phyloP scores from a whole-genome alignment of 2,888 invertebrate genomes.

The Epirrhoe alternata region DNA sequence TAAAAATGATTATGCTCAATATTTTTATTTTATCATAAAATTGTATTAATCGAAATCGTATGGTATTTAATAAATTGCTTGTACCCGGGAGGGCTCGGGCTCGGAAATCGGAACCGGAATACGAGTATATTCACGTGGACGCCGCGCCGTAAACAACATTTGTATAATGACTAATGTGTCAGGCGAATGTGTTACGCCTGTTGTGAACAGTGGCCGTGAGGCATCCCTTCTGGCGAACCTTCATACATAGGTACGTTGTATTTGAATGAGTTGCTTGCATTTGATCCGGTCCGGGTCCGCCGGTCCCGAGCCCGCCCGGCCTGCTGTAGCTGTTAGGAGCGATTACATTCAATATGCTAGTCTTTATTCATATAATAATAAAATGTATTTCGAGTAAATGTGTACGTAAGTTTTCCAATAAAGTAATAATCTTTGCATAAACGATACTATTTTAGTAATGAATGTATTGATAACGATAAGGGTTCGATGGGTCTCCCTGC shows the following conservation, averaged over 20 bases:
- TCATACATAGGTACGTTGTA: neutral
- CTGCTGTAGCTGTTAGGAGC: conserved; percentile 35
- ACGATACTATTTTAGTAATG: conserved; percentile 63
- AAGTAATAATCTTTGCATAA: conserved; percentile 57
- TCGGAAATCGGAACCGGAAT: conserved; percentile 5
- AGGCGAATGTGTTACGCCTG: neutral
- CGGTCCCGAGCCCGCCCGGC: neutral
- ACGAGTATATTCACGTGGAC: too few relatives aligned
- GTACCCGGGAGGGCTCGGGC: conserved; percentile 46
- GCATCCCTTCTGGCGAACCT: too few relatives aligned
- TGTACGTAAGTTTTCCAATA: conserved; percentile 69
- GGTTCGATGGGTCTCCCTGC: conserved; percentile 51
- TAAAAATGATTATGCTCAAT: conserved; percentile 74
- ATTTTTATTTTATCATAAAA: conserved; percentile 60
- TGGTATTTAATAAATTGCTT: conserved; percentile 53
- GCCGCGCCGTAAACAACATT: too few relatives aligned
- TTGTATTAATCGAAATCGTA: conserved; percentile 61
- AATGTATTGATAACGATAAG: conserved; percentile 55
- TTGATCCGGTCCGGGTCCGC: too few relatives aligned
- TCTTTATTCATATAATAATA: conserved; percentile 77
- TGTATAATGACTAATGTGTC: too few relatives aligned
- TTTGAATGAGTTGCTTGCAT: conserved; percentile 31
- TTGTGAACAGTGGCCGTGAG: neutral
- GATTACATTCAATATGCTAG: conserved; percentile 80
- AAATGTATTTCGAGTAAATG: conserved; percentile 59